Evolutionary conservation across 1,140 invertebrate species (phyloP).

Genomic region (Cheumatopsyche charites): DNA sequence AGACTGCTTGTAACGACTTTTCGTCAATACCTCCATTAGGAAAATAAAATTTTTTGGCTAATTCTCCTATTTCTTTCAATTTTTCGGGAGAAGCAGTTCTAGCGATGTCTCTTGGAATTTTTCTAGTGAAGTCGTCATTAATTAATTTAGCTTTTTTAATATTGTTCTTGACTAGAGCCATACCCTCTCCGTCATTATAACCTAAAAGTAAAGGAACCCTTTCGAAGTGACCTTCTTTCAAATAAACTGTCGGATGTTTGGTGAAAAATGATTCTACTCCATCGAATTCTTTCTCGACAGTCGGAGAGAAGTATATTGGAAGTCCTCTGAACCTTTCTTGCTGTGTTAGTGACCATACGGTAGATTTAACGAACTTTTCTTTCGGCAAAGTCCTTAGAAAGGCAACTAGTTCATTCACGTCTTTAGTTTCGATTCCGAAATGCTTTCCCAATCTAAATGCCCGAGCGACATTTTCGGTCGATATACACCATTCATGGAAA

Average conservation of each 20-base stretch:
- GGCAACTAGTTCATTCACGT: conserved; percentile 54
- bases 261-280: conserved; percentile 54
- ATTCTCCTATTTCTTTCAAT: conserved; percentile 53
- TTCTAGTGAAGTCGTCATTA: conserved; percentile 53
- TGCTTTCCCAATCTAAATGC: conserved; percentile 55
- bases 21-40: conserved; percentile 52
- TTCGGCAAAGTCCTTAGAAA: conserved; percentile 59
- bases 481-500: conserved; percentile 52
- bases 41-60: conserved; percentile 60
- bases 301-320: conserved; percentile 56
- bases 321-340: conserved; percentile 57
- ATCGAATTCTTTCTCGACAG: conserved; percentile 57
- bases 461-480: conserved; percentile 51
- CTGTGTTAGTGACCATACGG: conserved; percentile 49
- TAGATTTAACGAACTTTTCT: conserved; percentile 52
- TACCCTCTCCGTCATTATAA: conserved; percentile 64
- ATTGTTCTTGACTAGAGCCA: conserved; percentile 54
- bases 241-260: conserved; percentile 53
- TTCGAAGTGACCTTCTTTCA: conserved; percentile 55
- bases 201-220: conserved; percentile 68
- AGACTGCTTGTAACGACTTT: conserved; percentile 41
- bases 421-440: conserved; percentile 57
- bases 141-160: conserved; percentile 52
- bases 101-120: conserved; percentile 55
- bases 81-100: conserved; percentile 49